phyloP scores from a whole-genome alignment of 2,888 invertebrate species.

The Campoplex nolae region DNA sequence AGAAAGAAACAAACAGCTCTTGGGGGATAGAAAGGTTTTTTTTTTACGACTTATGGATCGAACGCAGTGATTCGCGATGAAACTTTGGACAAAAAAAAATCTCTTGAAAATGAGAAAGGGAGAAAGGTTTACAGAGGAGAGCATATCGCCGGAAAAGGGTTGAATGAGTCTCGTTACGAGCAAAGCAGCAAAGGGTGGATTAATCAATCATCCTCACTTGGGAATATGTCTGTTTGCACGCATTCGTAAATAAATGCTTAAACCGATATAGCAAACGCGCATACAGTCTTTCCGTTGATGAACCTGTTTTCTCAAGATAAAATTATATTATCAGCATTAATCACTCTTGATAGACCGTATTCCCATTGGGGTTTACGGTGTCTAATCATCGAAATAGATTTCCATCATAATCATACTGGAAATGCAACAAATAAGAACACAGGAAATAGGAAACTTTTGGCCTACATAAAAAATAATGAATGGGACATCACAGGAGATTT shows the following conservation, averaged over 20 bases:
- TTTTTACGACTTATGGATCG: conserved; percentile 41
- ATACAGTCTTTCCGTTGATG: conserved; percentile 11
- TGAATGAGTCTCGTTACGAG: conserved; percentile 27
- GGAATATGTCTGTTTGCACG: conserved; percentile 8
- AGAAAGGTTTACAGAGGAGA: not conserved
- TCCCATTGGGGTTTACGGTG: not conserved
- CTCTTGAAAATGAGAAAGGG: not conserved
- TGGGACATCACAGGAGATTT: conserved; percentile 13
- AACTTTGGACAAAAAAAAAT: not conserved
- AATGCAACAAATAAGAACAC: not conserved
- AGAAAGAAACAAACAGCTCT: not conserved
- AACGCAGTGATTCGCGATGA: conserved; percentile 26
- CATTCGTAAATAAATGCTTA: not conserved
- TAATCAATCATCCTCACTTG: conserved; percentile 56
- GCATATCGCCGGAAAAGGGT: not conserved
- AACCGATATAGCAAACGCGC: conserved; percentile 13
- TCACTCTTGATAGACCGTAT: not conserved
- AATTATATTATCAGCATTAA: not conserved
- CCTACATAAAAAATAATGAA: not conserved
- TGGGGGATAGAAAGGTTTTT: not conserved
- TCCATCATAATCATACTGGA: not conserved
- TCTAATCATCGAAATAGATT: too few relatives aligned
- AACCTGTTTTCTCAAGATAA: not conserved
- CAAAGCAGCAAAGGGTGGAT: not conserved
- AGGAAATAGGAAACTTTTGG: not conserved